Evolutionary conservation across 2,888 invertebrate species (phyloP).

Genomic region (Plagodis dolabraria): DNA sequence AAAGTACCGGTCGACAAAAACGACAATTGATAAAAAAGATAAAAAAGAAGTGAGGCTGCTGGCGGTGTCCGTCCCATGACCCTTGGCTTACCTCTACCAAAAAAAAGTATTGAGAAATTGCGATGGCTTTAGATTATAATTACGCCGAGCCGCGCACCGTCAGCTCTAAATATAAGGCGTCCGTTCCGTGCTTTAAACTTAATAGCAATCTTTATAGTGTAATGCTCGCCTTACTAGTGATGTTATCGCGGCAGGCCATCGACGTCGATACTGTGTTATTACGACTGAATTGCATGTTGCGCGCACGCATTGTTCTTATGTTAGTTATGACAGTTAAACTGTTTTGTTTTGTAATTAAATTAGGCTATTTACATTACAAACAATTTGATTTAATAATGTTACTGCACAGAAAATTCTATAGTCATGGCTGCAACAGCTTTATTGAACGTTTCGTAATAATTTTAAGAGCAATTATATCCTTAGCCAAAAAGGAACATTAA

Average conservation of each 20-base stretch:
- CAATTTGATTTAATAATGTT: constrained; percentile 8
- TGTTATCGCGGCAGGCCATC: constrained; percentile 62
- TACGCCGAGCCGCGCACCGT: constrained; percentile 70
- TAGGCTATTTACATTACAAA: constrained; percentile 15
- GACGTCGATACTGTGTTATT: constrained; percentile 70
- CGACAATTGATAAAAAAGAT: constrained; percentile 65
- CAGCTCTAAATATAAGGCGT: constrained; percentile 71
- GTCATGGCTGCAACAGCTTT: too few species aligned
- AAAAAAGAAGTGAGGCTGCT: constrained; percentile 40
- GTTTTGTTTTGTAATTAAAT: constrained; percentile 35
- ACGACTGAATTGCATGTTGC: constrained; percentile 53
- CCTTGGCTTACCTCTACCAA: constrained; percentile 61
- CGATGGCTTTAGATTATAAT: constrained; percentile 76
- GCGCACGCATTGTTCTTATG: constrained; percentile 42
- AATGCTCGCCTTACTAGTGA: constrained; percentile 70
- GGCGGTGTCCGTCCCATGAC: constrained; percentile 56
- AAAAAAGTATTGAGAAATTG: constrained; percentile 61
- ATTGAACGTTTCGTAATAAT: neutral
- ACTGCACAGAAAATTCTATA: too few species aligned
- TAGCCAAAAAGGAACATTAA: constrained; percentile 16
- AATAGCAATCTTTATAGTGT: constrained; percentile 83
- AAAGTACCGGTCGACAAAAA: constrained; percentile 62
- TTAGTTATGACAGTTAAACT: constrained; percentile 32
- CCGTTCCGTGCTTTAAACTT: constrained; percentile 71
- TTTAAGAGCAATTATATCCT: constrained; percentile 10